Base-by-base conservation (phyloP, 30 jellyfish, hydroid and myxozoan genomes). In the Aurelia sp. region DNA sequence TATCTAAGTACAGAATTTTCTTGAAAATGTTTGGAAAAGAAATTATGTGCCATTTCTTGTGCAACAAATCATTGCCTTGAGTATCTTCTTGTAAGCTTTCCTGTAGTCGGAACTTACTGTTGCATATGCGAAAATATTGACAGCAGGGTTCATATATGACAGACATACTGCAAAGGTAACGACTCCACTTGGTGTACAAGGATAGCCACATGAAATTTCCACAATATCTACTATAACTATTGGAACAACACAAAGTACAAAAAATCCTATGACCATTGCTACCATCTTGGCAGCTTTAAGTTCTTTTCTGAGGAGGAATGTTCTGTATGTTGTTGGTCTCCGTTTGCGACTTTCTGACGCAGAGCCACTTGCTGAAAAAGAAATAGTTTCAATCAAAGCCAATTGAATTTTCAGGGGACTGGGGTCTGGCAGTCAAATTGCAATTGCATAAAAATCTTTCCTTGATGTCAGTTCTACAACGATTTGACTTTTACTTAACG, bases 201-300 rank as follows among this genome's bases (percentile, higher is more conserved):
- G 75, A 16, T 76, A 38, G 44, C 90, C 90, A 53, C 95, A 86
- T 8, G 86, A 90, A 0, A 86, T 86, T 47, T 86, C 95, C 9
- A 87, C 86, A 51, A 86, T 75, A 75, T 86, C 95, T 40, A 86
- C 95, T 31, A 76, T 19, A 40, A 75, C 89, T 5, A 86, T 86
- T 59, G 95, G 95, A 17, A 77, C 78, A 21, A 86, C 95, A 44
- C 78, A 86, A 19, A 86, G 44, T 17, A 66, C 62, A 67, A 86
- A 86, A 64, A 86, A 76, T 33, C 95, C 95, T 40, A 86, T 38
- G 13, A 86, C 95, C 78, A 76, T 86, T 21, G 95, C 95, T 44
- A 76, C 19, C 95, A 86, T 86, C 61, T 86, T 86, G 51, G 95
- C 95, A 55, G 95, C 95, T 66, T 76, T 86, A 27, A 86, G 80